A percentile compares a stretch with the other conserved stretches of the same genome.
These are phyloP conservation scores for Cuculus canorus DNA, from an alignment of 2,797 vertebrate species.

Conservation along the genomic window DNA sequence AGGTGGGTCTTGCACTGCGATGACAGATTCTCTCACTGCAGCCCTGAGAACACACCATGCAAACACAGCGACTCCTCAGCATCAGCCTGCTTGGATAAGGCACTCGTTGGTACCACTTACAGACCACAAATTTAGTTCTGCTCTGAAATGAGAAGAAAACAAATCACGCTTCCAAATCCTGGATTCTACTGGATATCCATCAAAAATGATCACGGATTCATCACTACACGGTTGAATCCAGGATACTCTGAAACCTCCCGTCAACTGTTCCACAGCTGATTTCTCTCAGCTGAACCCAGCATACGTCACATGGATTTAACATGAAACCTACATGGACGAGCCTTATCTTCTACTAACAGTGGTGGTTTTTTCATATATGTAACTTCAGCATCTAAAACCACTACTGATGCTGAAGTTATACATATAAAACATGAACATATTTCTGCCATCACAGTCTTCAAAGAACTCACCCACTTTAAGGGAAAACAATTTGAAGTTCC, in stretches of 20 bases:
- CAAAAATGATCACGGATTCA: neutral
- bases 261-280: too few relatives aligned
- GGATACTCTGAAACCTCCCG: too few relatives aligned
- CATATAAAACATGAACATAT: neutral
- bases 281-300: too few relatives aligned
- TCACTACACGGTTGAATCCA: neutral
- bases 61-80: neutral
- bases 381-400: too few relatives aligned
- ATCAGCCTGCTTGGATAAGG: neutral
- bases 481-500: neutral
- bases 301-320: neutral
- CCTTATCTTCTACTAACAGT: neutral
- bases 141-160: neutral
- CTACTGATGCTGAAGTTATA: neutral
- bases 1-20: neutral
- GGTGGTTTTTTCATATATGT: too few relatives aligned
- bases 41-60: neutral
- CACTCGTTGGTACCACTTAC: neutral
- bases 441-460: neutral
- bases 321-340: neutral
- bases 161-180: neutral
- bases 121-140: neutral
- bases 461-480: neutral
- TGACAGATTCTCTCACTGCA: conserved; percentile 11
- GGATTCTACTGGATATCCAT: neutral